Conservation (phyloP, 2,113 vertebrate species). For the Pantherophis guttatus region DNA sequence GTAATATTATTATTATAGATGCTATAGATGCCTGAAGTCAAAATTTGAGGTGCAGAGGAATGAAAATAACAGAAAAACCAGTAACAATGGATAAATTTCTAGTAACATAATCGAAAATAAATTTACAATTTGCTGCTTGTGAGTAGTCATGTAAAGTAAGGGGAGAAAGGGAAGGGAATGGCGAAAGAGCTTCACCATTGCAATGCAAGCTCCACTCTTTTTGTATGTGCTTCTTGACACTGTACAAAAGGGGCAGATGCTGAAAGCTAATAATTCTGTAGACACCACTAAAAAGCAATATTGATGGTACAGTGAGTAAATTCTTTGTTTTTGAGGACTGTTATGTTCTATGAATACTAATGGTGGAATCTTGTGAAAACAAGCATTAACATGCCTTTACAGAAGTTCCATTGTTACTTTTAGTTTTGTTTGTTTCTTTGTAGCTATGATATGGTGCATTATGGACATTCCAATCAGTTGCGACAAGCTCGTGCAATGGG, state of each 20-base stretch:
- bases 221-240: not conserved
- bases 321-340: not conserved
- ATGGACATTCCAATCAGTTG: conserved; percentile 97
- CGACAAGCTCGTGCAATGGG: conserved; percentile 96
- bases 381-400: not conserved
- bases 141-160: not conserved
- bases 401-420: not conserved
- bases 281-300: not conserved
- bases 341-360: not conserved
- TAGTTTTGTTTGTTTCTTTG: conserved; percentile 26
- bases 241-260: not conserved
- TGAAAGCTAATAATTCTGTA: not conserved
- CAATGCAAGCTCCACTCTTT: not conserved
- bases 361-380: not conserved
- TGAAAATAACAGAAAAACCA: not conserved
- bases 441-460: conserved; percentile 99
- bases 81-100: not conserved
- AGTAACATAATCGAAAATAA: not conserved
- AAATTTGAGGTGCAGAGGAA: not conserved
- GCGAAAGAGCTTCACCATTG: not conserved
- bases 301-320: not conserved
- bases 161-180: not conserved
- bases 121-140: not conserved
- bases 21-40: not conserved
- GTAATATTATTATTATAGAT: too few species aligned